Percentiles rank a stretch among this genome's conserved stretches.
Evolutionary conservation across 2,113 vertebrate species (phyloP).

Genomic region (Brachypodius melanocephalos): DNA sequence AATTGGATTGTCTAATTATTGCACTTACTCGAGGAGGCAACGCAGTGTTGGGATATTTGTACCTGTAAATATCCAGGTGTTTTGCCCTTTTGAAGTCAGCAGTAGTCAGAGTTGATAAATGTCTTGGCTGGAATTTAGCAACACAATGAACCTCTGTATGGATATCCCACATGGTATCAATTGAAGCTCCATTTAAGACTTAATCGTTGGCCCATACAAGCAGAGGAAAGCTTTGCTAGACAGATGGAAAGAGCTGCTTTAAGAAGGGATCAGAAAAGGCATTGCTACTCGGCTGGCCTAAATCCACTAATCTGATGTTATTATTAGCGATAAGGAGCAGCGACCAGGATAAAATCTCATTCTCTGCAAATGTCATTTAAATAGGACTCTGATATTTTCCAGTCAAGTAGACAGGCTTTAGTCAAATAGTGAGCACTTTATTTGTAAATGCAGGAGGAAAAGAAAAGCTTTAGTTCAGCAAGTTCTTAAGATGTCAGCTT

Average conservation of each 20-base stretch:
- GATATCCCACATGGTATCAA: conserved; percentile 71
- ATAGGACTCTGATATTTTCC: conserved; percentile 76
- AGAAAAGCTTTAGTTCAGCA: conserved; percentile 74
- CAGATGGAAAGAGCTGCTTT: conserved; percentile 76
- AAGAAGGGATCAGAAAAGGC: conserved; percentile 75
- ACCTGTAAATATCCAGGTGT: conserved; percentile 30
- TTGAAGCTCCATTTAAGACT: conserved; percentile 71
- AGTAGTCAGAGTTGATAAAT: conserved; percentile 66
- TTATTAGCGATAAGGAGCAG: conserved; percentile 79
- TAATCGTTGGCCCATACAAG: conserved; percentile 69
- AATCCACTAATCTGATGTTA: conserved; percentile 82
- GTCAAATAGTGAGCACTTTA: conserved; percentile 77
- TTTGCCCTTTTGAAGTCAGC: conserved; percentile 46
- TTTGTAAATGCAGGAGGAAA: conserved; percentile 73
- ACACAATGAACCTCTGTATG: conserved; percentile 69
- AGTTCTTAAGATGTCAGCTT: conserved; percentile 76
- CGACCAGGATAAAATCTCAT: conserved; percentile 78
- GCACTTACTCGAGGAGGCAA: neutral
- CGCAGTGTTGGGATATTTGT: neutral
- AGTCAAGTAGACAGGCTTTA: conserved; percentile 75
- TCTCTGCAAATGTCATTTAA: conserved; percentile 79
- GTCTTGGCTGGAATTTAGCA: conserved; percentile 63
- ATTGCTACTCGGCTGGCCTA: conserved; percentile 71
- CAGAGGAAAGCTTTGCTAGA: conserved; percentile 66
- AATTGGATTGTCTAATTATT: neutral